Evolutionary conservation across 2,113 vertebrate species (phyloP).

Genomic region (Cavia porcellus): DNA sequence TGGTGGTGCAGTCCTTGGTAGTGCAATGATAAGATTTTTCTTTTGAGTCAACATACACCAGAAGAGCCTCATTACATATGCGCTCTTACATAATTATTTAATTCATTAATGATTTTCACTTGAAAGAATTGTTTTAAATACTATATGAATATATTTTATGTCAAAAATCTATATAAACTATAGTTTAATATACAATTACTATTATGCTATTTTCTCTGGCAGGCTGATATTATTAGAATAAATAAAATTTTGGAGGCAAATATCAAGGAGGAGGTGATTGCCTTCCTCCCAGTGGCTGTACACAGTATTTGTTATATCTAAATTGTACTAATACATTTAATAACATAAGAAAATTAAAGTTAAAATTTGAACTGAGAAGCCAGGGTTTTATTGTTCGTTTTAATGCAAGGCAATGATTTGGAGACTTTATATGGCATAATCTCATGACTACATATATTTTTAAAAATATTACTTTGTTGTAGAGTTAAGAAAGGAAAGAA

Average conservation of each 20-base stretch:
- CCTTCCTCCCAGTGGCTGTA: background rate
- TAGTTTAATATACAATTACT: background rate
- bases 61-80: background rate
- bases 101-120: background rate
- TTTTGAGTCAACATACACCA: background rate
- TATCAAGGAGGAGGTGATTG: background rate
- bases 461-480: background rate
- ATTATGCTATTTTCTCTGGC: background rate
- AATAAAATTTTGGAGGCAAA: background rate
- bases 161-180: slow-evolving; percentile 14
- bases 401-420: background rate
- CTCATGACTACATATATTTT: background rate
- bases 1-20: too few relatives aligned
- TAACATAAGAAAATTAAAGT: background rate
- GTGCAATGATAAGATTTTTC: background rate
- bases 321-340: background rate
- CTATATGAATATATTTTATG: background rate
- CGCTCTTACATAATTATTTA: background rate
- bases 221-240: background rate
- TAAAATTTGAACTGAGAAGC: background rate
- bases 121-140: background rate
- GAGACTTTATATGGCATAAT: background rate
- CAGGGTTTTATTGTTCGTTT: background rate
- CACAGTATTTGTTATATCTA: background rate
- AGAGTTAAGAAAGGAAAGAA: background rate